Base-by-base conservation (phyloP, 1,140 invertebrate species). In the Meloidogyne floridensis region DNA sequence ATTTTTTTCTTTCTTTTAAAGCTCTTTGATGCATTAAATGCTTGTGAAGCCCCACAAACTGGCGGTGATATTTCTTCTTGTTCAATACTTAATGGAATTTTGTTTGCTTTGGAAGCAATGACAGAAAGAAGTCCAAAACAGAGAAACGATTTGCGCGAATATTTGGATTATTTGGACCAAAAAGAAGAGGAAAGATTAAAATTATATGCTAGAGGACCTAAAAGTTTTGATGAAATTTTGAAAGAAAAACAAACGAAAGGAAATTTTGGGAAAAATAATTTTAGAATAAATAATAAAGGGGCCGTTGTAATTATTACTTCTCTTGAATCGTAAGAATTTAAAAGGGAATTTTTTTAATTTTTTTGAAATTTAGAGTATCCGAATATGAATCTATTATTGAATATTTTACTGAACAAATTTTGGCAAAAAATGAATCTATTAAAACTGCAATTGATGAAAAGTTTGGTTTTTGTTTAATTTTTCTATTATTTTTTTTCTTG, bases 11-110 rank as follows among this genome's bases (percentile, higher is more conserved):
- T 32, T 32, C 32, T 43, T 11, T 53, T 81, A 84, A 10, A 84
- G 85, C 73, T 84, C 0, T 42, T 82, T 8, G 54, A 75, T 32
- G 18, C 84, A 13, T 56, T 86, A 42, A 53, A 42, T 51, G 70
- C 72, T 15, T 81, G 84, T 69, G 79, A 85, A 13, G 15, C 65
- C 7, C 84, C 84, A 20, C n/a, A 83, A 32, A 13, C 70, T 47
- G 59, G 54, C 10, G 85, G 72, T 82, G 84, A 84, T 71, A 72
- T 20, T 53, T 83, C 82, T 56, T 83, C 82, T 59, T 87, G 84
- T 56, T 86, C 83, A 9, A 81, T 85, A 11, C 32, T 84, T 18
- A 85, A 86, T 43, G 84, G 85, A 42, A 78, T 86, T 86, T 72
- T 74, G 1, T 18, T 84, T 43, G 84, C 84, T 8, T 80, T 86